These are phyloP conservation scores for Trichonephila clavipes DNA, from an alignment of 1,140 invertebrate genomes.

Conservation along the genomic window DNA sequence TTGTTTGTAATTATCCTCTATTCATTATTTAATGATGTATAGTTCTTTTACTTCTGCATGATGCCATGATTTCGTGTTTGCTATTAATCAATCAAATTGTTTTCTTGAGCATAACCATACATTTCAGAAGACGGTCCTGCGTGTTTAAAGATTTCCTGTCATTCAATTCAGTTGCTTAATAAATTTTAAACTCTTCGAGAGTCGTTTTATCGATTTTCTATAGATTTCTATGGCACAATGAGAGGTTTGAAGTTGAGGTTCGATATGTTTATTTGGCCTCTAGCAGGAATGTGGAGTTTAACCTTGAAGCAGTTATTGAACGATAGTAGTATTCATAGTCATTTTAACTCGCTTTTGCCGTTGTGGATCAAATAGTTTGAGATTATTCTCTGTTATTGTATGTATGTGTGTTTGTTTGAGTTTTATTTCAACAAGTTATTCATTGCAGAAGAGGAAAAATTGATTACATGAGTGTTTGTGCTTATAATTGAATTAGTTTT, in stretches of 20 bases:
- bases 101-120: neutral
- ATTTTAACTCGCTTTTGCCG: too few species aligned
- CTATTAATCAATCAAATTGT: neutral
- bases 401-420: too few species aligned
- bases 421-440: too few species aligned
- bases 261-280: neutral
- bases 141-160: slow-evolving; percentile 12
- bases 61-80: neutral
- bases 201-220: neutral
- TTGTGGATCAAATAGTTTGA: too few species aligned
- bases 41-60: neutral
- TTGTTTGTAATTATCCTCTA: neutral
- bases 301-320: neutral
- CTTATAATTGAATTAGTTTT: too few species aligned
- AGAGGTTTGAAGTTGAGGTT: slow-evolving; percentile 12
- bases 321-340: neutral
- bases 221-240: slow-evolving; percentile 20
- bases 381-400: too few species aligned
- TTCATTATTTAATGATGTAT: slow-evolving; percentile 33
- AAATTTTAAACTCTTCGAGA: slow-evolving; percentile 25
- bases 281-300: neutral
- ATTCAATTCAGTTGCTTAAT: slow-evolving; percentile 2
- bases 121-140: neutral
- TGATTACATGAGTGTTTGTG: too few species aligned
- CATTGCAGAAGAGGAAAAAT: too few species aligned